A percentile compares a stretch with the other conserved stretches of the same genome.
phyloP scores from a whole-genome alignment of 92 coral and sea anemone species.

The Siderastrea radians region DNA sequence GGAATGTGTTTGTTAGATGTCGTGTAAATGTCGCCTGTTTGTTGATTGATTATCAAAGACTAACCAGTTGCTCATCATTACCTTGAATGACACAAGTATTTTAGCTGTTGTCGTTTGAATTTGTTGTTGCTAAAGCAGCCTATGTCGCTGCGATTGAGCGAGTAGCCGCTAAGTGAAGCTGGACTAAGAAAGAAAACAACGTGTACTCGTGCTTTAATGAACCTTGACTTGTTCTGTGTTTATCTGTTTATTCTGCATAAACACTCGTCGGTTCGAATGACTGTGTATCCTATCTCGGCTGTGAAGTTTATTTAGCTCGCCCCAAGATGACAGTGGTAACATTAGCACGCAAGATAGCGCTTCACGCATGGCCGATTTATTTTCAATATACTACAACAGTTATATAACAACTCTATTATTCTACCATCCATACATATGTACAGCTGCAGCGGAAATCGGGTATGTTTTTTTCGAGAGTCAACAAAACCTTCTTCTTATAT shows the following conservation, averaged over 20 bases:
- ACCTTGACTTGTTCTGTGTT: background rate
- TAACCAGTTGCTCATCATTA: background rate
- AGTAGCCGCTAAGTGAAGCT: background rate
- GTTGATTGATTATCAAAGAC: slow-evolving; percentile 1
- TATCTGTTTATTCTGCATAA: background rate
- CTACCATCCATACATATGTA: too few species aligned
- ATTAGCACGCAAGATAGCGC: background rate
- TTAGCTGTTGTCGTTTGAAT: background rate
- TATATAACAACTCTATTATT: background rate
- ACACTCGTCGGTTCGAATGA: slow-evolving; percentile 5
- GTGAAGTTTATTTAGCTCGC: slow-evolving; percentile 6
- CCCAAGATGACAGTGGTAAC: background rate
- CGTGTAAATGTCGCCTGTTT: slow-evolving; percentile 12
- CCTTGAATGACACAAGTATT: background rate
- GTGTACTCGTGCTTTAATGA: background rate
- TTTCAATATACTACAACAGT: background rate
- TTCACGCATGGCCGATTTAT: slow-evolving; percentile 24
- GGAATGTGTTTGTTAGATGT: slow-evolving; percentile 28
- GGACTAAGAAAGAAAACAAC: background rate
- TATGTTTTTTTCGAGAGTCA: background rate
- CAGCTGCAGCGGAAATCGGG: background rate
- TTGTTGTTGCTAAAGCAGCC: background rate
- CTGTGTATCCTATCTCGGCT: background rate
- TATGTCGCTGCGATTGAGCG: background rate
- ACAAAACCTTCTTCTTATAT: too few species aligned